phyloP scores from a whole-genome alignment of 2,888 invertebrate species.

The Lithosia quadra region DNA sequence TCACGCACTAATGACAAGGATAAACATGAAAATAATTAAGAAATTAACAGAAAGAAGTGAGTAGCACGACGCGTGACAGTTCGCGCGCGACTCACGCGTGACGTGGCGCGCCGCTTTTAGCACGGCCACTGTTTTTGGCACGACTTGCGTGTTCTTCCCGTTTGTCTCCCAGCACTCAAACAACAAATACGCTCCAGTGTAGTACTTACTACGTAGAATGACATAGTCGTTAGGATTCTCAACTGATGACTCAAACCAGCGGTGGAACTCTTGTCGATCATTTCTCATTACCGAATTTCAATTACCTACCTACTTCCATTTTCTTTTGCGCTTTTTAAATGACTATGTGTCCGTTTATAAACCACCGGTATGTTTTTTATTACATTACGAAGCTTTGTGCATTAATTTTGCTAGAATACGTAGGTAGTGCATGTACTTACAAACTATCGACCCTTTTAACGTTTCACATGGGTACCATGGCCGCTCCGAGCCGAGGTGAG shows the following conservation, averaged over 20 bases:
- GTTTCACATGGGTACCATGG: constrained; percentile 48
- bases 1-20: constrained; percentile 42
- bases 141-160: constrained; percentile 72
- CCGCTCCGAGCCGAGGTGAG: constrained; percentile 51
- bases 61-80: constrained; percentile 60
- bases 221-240: constrained; percentile 42
- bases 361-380: constrained; percentile 17
- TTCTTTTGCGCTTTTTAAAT: constrained; percentile 20
- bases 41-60: constrained; percentile 50
- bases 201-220: constrained; percentile 45
- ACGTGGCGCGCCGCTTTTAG: constrained; percentile 79
- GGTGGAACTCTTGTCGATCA: constrained; percentile 24
- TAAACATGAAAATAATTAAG: constrained; percentile 55
- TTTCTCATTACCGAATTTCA: constrained; percentile 23
- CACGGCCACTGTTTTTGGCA: constrained; percentile 76
- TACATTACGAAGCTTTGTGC: constrained; percentile 13
- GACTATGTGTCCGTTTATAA: constrained; percentile 20
- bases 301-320: constrained; percentile 3
- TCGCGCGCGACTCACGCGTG: constrained; percentile 60
- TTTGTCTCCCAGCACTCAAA: constrained; percentile 61
- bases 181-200: constrained; percentile 35
- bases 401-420: constrained; percentile 37
- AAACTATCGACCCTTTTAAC: constrained; percentile 49
- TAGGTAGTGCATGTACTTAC: constrained; percentile 20
- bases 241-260: constrained; percentile 43